Conservation (phyloP, 2,888 invertebrate species). For the Cephus runcator region DNA sequence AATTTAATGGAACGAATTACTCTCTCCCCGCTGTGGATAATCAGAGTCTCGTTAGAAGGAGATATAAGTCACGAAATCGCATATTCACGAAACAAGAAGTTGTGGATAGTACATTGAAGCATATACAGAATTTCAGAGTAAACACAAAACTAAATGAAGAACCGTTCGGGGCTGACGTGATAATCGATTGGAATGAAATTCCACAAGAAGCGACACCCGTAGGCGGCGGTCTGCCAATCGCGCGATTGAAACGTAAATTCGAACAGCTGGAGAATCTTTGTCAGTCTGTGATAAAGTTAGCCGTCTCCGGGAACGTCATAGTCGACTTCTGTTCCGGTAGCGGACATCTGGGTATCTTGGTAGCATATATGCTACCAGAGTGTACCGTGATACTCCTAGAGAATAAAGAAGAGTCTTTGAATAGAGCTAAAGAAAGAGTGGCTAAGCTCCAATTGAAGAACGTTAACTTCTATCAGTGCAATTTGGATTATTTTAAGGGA, state of each 20-base stretch:
- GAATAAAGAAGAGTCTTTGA: constrained; percentile 89
- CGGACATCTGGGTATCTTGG: constrained; percentile 89
- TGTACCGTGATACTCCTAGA: constrained; percentile 86
- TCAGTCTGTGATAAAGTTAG: constrained; percentile 79
- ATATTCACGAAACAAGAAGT: constrained; percentile 82
- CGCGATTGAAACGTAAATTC: constrained; percentile 80
- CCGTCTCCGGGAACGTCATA: constrained; percentile 75
- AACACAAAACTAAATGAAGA: constrained; percentile 54
- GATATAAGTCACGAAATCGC: constrained; percentile 79
- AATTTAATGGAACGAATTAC: constrained; percentile 32
- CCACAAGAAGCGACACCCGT: constrained; percentile 81
- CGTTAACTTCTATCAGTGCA: constrained; percentile 85
- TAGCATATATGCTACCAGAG: constrained; percentile 82
- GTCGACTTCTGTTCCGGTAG: constrained; percentile 96
- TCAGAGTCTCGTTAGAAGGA: constrained; percentile 79
- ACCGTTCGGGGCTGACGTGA: constrained; percentile 63
- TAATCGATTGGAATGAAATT: constrained; percentile 77
- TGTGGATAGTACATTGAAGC: constrained; percentile 72
- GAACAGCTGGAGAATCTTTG: constrained; percentile 89
- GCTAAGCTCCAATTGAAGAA: constrained; percentile 76
- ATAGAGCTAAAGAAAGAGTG: constrained; percentile 79
- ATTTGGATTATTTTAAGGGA: constrained; percentile 88
- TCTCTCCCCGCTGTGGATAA: constrained; percentile 68
- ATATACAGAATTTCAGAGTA: constrained; percentile 67
- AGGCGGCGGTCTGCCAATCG: constrained; percentile 81